Evolutionary conservation across 1,140 invertebrate genomes (phyloP), one percentile per base, ranked within the genome.

Genomic region (Diuraphis noxia): DNA sequence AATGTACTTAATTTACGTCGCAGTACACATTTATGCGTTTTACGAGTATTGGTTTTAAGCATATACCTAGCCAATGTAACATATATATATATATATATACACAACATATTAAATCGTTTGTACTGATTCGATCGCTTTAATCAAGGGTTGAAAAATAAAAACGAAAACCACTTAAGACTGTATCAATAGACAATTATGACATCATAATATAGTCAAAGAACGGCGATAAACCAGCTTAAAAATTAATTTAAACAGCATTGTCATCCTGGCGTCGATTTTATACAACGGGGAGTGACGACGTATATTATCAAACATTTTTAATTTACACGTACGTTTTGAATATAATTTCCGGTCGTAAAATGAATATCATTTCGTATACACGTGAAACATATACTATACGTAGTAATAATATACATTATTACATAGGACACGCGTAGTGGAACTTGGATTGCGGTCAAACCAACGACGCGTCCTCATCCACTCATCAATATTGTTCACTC

Each of bases 261-360:
- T 81, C 79, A 38, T 81, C 79, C 36, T 38, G 79, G 2, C 79
- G 79, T 21, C 79, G 36, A 40, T 25, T 81, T 81, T 40, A 81
- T 25, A 81, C 34, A 2, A 13, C 56, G 34, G 79, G 79, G 79
- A 81, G 36, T 81, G 79, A 38, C 79, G 36, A 40, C 23, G 36
- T 38, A 38, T 38, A 34, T 79, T 38, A 38, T 72, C 56, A 72
- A 72, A 72, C n/a, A 38, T 36, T 40, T 40, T 82, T 38, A 82
- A 82, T 82, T 82, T 82, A 82, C 81, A 82, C 81, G 81, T n/a
- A n/a, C 40, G 38, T 38, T 41, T 43, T 41, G 81, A 82, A 41
- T 82, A 41, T 41, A 41, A 82, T 82, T 82, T 82, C 81, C 81
- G 23, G 81, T 82, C 40, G 25, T 82, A 82, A 41, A 41, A 25